Conservation (phyloP, 2,113 vertebrate genomes). For the Leptobrachium leishanense region DNA sequence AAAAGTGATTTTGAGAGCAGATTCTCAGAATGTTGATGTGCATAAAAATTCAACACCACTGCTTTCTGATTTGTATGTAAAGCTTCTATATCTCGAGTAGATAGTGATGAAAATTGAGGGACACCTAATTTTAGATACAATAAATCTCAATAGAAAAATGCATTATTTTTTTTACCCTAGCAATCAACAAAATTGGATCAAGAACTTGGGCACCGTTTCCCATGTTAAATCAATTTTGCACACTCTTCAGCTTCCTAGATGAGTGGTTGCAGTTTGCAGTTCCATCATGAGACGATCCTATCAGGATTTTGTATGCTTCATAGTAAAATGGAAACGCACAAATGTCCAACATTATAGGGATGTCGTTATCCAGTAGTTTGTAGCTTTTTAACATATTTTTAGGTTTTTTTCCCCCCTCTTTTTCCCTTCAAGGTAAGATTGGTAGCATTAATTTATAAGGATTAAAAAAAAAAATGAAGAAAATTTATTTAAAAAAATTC, state of each 20-base stretch:
- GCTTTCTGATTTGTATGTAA: neutral
- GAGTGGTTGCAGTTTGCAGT: neutral
- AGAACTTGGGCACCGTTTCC: neutral
- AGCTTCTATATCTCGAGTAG: neutral
- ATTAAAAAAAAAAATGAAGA: no score
- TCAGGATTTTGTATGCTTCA: no score
- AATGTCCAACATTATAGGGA: no score
- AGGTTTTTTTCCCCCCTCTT: no score
- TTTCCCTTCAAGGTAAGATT: no score
- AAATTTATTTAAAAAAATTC: no score
- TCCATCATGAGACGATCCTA: neutral
- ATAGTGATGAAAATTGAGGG: neutral
- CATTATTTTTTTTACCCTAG: neutral
- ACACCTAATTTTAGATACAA: neutral
- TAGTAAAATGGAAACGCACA: no score
- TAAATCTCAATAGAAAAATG: neutral
- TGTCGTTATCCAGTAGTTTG: no score
- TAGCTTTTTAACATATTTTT: no score
- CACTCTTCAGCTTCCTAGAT: neutral
- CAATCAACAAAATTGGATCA: neutral
- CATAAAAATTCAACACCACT: neutral
- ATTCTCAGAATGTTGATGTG: neutral
- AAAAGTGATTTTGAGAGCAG: slow-evolving; percentile 1
- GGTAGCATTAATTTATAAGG: no score
- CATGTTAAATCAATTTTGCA: neutral